These are phyloP conservation scores for Salvator merianae DNA, from an alignment of 2,113 vertebrate species.

Conservation along the genomic window DNA sequence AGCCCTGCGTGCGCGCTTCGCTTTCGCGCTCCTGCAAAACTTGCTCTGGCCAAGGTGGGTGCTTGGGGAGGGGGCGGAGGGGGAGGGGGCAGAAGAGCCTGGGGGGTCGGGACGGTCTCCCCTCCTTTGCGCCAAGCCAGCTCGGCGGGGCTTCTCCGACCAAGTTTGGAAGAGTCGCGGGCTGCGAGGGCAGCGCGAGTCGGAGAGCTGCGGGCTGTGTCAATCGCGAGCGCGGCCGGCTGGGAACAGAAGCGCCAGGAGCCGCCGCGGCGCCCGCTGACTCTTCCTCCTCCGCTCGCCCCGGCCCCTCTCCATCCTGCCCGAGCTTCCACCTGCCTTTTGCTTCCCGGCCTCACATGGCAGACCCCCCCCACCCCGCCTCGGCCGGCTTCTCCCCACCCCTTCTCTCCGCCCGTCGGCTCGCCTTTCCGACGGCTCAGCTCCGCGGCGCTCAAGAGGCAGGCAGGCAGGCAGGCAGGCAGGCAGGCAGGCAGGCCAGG, in stretches of 20 bases:
- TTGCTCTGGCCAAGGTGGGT: too few species aligned
- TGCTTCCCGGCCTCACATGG: constrained; percentile 59
- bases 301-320: constrained; percentile 68
- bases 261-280: constrained; percentile 53
- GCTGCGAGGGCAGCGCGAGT: neutral
- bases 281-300: constrained; percentile 39
- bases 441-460: neutral
- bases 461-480: too few species aligned
- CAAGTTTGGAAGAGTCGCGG: constrained; percentile 17
- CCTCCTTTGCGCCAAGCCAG: neutral
- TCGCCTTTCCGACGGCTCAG: constrained; percentile 48
- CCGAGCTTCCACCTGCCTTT: constrained; percentile 66
- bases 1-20: neutral
- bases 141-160: constrained; percentile 45
- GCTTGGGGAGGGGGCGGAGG: neutral
- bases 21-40: neutral
- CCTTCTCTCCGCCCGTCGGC: constrained; percentile 41
- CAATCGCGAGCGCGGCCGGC: neutral
- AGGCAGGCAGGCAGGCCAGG: too few species aligned
- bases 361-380: constrained; percentile 28
- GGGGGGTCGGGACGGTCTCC: too few species aligned
- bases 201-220: neutral
- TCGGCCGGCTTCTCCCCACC: constrained; percentile 37
- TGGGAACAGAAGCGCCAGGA: neutral
- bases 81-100: neutral